Percentiles rank a stretch among this genome's conserved stretches.
Evolutionary conservation across 2,888 invertebrate species (phyloP).

Genomic region (Caenorhabditis uteleia): DNA sequence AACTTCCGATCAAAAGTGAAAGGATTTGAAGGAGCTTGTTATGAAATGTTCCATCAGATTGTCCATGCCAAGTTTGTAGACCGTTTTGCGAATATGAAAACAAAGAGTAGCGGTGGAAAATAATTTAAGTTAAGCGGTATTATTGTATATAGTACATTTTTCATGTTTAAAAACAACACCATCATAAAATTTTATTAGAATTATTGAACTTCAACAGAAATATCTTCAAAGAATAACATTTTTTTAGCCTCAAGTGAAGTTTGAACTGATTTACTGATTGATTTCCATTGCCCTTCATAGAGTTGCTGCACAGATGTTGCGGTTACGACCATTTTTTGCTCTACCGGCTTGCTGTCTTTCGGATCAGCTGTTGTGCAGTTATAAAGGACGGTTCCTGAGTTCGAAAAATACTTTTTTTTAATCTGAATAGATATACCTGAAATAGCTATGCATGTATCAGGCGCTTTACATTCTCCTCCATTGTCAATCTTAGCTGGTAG

Average conservation of each 20-base stretch:
- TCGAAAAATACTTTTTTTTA: too few species aligned
- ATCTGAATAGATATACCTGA: too few species aligned
- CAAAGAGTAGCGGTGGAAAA: constrained; percentile 3
- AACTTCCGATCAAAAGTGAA: constrained; percentile 54
- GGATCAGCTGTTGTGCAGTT: not conserved
- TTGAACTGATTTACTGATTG: constrained; percentile 21
- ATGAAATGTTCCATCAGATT: constrained; percentile 63
- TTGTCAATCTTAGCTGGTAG: constrained; percentile 6
- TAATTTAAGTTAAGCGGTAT: too few species aligned
- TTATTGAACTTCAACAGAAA: constrained; percentile 9
- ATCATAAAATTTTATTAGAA: not conserved
- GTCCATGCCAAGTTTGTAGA: constrained; percentile 58
- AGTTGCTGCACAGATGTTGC: constrained; percentile 9
- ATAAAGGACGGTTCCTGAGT: too few species aligned
- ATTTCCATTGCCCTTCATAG: constrained; percentile 16
- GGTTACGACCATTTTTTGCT: constrained; percentile 15
- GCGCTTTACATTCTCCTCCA: constrained; percentile 8
- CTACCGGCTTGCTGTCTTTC: constrained; percentile 2
- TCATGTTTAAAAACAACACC: too few species aligned
- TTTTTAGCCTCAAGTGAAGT: constrained; percentile 14
- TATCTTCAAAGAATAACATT: constrained; percentile 22
- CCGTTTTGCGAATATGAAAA: constrained; percentile 41
- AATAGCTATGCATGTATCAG: constrained; percentile 10
- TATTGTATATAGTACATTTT: too few species aligned
- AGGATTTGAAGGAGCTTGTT: constrained; percentile 61